Percentiles rank a stretch among this genome's conserved stretches.
Evolutionary conservation across 2,797 vertebrate species (phyloP).

Genomic region (Nyctalus aviator): DNA sequence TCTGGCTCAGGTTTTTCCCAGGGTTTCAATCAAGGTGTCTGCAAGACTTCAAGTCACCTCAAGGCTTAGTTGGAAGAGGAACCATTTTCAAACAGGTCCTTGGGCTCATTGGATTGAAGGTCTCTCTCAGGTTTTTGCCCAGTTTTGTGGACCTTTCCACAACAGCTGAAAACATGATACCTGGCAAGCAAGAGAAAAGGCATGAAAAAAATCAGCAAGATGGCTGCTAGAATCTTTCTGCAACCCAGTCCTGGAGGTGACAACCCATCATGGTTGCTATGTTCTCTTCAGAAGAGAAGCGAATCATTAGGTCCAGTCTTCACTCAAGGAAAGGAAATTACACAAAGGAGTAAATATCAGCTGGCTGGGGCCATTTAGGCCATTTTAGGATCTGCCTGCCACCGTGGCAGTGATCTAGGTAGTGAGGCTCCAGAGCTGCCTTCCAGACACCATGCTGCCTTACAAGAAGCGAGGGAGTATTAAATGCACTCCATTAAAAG

Average conservation of each 20-base stretch:
- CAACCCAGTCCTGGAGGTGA: not conserved
- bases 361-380: not conserved
- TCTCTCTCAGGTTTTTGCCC: not conserved
- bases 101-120: not conserved
- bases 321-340: not conserved
- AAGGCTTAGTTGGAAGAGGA: not conserved
- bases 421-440: not conserved
- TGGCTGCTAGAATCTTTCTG: not conserved
- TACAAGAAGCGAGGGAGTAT: not conserved
- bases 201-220: not conserved
- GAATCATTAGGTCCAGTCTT: not conserved
- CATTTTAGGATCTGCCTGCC: not conserved
- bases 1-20: not conserved
- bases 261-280: not conserved
- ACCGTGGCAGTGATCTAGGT: not conserved
- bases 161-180: not conserved
- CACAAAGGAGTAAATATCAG: not conserved
- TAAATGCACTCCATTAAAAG: not conserved
- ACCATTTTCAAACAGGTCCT: not conserved
- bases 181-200: not conserved
- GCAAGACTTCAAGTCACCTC: not conserved
- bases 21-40: not conserved
- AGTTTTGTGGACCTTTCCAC: not conserved
- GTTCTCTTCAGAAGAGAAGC: not conserved
- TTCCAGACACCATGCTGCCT: not conserved